phyloP scores from a whole-genome alignment of 1,140 invertebrate genomes.

The Stegodyphus mimosarum region DNA sequence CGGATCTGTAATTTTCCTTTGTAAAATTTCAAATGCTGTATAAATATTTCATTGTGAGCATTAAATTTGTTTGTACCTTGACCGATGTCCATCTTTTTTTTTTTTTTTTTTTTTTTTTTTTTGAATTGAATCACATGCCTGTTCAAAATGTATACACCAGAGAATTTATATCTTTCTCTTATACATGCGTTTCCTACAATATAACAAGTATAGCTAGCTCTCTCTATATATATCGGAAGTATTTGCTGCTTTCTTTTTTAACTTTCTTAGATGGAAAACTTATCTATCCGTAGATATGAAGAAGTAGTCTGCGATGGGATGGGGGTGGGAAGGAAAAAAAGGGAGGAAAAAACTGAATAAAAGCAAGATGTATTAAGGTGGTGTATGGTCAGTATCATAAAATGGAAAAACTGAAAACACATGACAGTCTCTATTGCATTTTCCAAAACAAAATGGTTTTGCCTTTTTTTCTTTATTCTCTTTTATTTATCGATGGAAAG shows the following conservation, averaged over 20 bases:
- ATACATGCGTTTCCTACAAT: not conserved
- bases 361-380: slow-evolving; percentile 7
- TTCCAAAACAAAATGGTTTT: slow-evolving; percentile 54
- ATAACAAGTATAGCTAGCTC: too few species aligned
- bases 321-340: not conserved
- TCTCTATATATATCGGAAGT: not conserved
- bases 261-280: too few species aligned
- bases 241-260: not conserved
- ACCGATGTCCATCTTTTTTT: too few species aligned
- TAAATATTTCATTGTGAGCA: too few species aligned
- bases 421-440: slow-evolving; percentile 58
- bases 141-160: not conserved
- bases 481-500: not conserved
- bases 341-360: slow-evolving; percentile 1
- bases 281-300: too few species aligned
- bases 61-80: too few species aligned
- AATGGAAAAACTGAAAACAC: slow-evolving; percentile 59
- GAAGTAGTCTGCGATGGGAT: not conserved
- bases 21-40: too few species aligned
- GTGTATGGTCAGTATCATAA: slow-evolving; percentile 56
- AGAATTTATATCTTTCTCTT: slow-evolving; percentile 1
- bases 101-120: too few species aligned
- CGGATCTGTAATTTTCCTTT: too few species aligned
- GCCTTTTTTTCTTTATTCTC: slow-evolving; percentile 1
- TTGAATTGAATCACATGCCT: not conserved